Evolutionary conservation across 2,888 invertebrate genomes (phyloP), one percentile per base, ranked within the genome.

Genomic region (Platerodrilus igneus): DNA sequence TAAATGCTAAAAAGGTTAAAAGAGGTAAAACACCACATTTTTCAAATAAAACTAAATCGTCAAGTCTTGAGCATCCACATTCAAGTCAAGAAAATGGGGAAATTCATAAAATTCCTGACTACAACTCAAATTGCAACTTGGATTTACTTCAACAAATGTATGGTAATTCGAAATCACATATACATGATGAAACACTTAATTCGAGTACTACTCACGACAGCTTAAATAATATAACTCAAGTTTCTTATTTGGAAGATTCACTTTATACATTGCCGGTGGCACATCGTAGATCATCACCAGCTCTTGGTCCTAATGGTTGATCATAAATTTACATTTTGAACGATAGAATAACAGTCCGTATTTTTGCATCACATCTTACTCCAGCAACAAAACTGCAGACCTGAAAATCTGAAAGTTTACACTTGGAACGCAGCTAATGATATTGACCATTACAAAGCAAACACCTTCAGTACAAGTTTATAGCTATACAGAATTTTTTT

Each of bases 241-340:
- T 60, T 18, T 62, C 64, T 1, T 58, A 49, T 30, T 46, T 65
- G 25, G 62, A 66, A 27, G 60, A 63, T 37, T 51, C 58, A 14
- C 45, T 53, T 18, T 31, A 45, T 46, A 17, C 41, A 30, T 16
- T 49, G 30, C 47, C 53, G 3, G 49, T 50, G 25, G 45, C 52
- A 21, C 52, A 51, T 18, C 47, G 61, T 37, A 57, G 59, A 45
- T 48, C 60, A 34, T 59, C 63, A 5, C 62, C 62, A 4, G 48
- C 63, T 27, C 46, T 66, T 36, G 67, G 63, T 16, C 65, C 67
- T 11, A 67, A 67, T 48, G 67, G 66, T 49, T 67, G 62, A 66
- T 32, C 31, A 20, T 25, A 11, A n/a, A 20, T 27, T 16, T 15
- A 15, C 35, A 14, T 39, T 39, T 25, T 35, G 28, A 32, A 43